Evolutionary conservation across 2,888 invertebrate genomes (phyloP).

Genomic region (Drosophila prostipennis): DNA sequence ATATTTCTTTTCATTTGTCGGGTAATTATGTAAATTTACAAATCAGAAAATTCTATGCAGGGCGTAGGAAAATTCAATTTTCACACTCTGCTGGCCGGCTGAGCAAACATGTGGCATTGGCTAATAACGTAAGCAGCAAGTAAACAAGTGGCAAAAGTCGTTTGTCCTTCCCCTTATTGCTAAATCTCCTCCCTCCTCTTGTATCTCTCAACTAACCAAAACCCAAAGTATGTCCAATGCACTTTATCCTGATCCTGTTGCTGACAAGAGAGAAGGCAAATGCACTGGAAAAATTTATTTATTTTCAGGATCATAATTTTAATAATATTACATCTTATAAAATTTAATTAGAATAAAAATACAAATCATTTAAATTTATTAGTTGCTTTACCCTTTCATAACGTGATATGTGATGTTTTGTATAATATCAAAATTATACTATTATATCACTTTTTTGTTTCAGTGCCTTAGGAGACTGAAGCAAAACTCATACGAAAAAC

Average conservation of each 20-base stretch:
- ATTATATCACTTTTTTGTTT: no score
- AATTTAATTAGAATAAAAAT: no score
- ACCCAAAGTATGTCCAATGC: conserved; percentile 49
- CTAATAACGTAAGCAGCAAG: conserved; percentile 75
- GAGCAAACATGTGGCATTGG: conserved; percentile 67
- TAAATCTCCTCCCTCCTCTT: conserved; percentile 9
- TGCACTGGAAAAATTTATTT: neutral
- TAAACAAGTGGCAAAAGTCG: conserved; percentile 58
- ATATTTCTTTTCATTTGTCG: conserved; percentile 58
- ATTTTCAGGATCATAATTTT: neutral
- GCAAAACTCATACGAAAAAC: conserved; percentile 66
- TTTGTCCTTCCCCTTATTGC: conserved; percentile 13
- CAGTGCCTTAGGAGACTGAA: conserved; percentile 25
- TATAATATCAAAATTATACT: no score
- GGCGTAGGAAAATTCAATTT: conserved; percentile 50
- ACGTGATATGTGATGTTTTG: no score
- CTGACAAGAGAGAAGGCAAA: conserved; percentile 28
- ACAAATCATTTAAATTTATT: no score
- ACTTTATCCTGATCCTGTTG: conserved; percentile 51
- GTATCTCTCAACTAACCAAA: conserved; percentile 3
- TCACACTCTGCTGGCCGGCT: conserved; percentile 59
- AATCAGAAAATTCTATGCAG: conserved; percentile 1
- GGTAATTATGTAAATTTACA: conserved; percentile 60
- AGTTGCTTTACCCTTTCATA: no score
- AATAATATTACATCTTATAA: no score